A percentile compares a stretch with the other conserved stretches of the same genome.
Evolutionary conservation across 2,888 invertebrate genomes (phyloP).

Genomic region (Tenodera sinensis): DNA sequence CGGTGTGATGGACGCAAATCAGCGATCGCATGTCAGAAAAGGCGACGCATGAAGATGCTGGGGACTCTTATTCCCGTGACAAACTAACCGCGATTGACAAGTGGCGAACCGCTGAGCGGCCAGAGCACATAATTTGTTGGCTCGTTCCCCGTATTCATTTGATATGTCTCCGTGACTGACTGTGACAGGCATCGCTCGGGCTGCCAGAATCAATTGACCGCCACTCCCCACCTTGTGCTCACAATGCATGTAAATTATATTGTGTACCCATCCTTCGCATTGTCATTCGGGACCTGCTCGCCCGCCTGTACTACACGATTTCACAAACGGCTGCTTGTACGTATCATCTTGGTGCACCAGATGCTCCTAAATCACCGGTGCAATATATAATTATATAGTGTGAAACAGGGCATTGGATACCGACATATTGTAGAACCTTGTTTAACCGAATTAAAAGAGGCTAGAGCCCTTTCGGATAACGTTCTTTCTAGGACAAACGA

Average conservation of each 20-base stretch:
- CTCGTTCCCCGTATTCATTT: neutral
- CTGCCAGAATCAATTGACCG: slow-evolving; percentile 5
- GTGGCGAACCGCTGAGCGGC: neutral
- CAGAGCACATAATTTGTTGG: neutral
- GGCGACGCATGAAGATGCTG: neutral
- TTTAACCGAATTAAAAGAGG: no score
- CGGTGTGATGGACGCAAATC: neutral
- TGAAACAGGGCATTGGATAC: no score
- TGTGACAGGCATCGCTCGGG: neutral
- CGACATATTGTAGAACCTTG: no score
- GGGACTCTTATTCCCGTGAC: neutral
- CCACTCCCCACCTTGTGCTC: neutral
- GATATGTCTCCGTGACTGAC: neutral
- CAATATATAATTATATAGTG: no score
- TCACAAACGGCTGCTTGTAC: neutral
- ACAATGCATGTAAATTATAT: neutral
- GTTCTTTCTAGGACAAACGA: no score
- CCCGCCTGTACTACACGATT: neutral
- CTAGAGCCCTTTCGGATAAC: no score
- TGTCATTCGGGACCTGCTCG: neutral
- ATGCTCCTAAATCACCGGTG: neutral
- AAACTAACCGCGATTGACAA: neutral
- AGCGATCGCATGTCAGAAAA: neutral
- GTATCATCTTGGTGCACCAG: neutral
- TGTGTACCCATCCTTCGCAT: neutral